Evolutionary conservation across 2,797 vertebrate species (phyloP), one percentile per base, ranked within the genome.

Genomic region (Synanceia verrucosa): DNA sequence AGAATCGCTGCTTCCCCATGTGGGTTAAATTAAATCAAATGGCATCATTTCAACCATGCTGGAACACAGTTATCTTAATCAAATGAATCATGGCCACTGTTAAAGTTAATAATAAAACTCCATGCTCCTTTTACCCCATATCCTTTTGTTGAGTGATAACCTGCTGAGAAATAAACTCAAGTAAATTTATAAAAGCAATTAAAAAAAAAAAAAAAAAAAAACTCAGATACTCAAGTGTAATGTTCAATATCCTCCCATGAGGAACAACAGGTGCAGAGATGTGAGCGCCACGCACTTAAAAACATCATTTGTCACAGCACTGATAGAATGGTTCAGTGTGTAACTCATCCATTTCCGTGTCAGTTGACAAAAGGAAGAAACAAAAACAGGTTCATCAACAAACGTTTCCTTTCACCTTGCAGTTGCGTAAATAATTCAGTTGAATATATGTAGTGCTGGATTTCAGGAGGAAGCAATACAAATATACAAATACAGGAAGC

Each of bases 81-180:
- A 70, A 62, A 70, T 65, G 53, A 1, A 62, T 28, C 34, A 47
- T 16, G 26, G 18, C 44, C 43, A 29, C 3, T 24, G 64, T 83
- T 79, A 71, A 18, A 61, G 41, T 60, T 39, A 4, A 37, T 29
- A 28, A 58, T 26, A 34, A 50, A 62, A 48, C 18, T 1, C 57
- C 70, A 34, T 47, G 73, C 62, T 57, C 26, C 0, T 9, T 88
- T 92, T 89, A 90, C 90, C 90, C 70, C 21, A 10, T 50, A 29
- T 82, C 65, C 79, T 76, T 74, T 60, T 71, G 66, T 53, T 41
- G 72, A 82, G 52, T 9, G 63, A 83, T 9, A 78, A 73, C 86
- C 86, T 91, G 90, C 65, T 84, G 85, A 39, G 47, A 83, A 86
- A 87, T 36, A 83, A 82, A 82, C 52, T 16, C 0, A 58, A 65